These are phyloP conservation scores for Nycticebus coucang DNA, from an alignment of 2,113 vertebrate species.

Conservation along the genomic window DNA sequence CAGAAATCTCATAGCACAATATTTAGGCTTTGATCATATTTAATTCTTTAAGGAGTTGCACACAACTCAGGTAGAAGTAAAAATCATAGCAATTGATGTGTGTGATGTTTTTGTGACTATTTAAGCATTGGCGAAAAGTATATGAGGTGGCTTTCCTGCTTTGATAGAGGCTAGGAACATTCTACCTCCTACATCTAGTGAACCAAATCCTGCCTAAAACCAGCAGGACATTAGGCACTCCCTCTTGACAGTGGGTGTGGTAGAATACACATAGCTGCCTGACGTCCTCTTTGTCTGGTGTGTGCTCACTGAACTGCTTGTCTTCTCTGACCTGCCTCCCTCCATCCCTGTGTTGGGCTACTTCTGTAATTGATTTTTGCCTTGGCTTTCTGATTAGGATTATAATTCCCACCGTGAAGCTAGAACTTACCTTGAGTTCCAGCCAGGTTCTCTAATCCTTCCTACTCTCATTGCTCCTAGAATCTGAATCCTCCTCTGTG, in stretches of 20 bases:
- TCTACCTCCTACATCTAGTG: not conserved
- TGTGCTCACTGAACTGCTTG: not conserved
- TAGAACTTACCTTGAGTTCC: not conserved
- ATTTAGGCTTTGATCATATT: not conserved
- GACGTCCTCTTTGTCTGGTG: not conserved
- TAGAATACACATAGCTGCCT: not conserved
- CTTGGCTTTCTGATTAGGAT: slow-evolving; percentile 16
- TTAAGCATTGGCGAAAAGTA: not conserved
- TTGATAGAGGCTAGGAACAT: not conserved
- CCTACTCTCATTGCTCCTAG: not conserved
- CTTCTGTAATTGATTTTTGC: not conserved
- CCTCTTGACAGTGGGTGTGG: not conserved
- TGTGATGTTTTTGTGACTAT: not conserved
- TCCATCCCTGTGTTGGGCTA: not conserved
- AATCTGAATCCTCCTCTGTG: not conserved
- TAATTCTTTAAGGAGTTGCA: slow-evolving; percentile 33
- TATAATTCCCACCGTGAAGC: not conserved
- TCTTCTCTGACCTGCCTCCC: not conserved
- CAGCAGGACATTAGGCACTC: not conserved
- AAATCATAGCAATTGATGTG: not conserved
- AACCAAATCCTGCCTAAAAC: not conserved
- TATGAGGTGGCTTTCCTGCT: not conserved
- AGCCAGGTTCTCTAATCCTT: not conserved
- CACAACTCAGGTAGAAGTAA: not conserved
- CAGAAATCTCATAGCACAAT: not conserved